Percentiles rank a stretch among this genome's conserved stretches.
Conservation (phyloP, 2,888 invertebrate genomes). For the Uloborus plumipes region DNA sequence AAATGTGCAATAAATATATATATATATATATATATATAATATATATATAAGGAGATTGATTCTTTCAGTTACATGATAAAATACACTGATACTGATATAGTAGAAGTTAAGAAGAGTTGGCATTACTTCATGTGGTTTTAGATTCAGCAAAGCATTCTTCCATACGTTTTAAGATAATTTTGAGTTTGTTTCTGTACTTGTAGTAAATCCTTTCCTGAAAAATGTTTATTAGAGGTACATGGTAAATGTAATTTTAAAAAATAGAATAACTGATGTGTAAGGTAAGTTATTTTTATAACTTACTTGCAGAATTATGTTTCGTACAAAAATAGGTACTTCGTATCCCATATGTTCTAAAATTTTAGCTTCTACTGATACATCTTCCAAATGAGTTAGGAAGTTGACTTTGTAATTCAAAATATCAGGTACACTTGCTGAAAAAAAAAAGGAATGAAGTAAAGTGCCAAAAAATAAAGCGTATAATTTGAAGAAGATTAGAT, state of each 20-base stretch:
- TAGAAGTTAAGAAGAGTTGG: no score
- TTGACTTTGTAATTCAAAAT: constrained; percentile 70
- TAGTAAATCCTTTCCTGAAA: constrained; percentile 70
- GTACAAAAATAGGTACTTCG: constrained; percentile 72
- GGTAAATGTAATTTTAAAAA: no score
- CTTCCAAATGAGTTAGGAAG: constrained; percentile 72
- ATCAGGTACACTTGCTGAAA: not conserved
- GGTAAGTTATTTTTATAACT: not conserved
- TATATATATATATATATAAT: no score
- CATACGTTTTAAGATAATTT: constrained; percentile 74
- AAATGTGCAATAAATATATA: not conserved
- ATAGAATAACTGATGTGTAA: no score
- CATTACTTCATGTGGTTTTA: constrained; percentile 80
- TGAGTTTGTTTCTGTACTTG: constrained; percentile 71
- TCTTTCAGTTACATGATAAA: no score
- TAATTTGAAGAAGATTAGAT: no score
- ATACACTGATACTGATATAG: no score
- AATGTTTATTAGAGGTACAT: no score
- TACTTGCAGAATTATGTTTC: constrained; percentile 73
- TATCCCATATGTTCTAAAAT: constrained; percentile 73
- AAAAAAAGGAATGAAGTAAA: no score
- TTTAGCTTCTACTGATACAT: constrained; percentile 73
- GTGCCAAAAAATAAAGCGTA: no score
- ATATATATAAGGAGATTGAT: no score
- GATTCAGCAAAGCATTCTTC: constrained; percentile 77